Evolutionary conservation across 2,888 invertebrate genomes (phyloP).

Genomic region (Volucella bombylans): DNA sequence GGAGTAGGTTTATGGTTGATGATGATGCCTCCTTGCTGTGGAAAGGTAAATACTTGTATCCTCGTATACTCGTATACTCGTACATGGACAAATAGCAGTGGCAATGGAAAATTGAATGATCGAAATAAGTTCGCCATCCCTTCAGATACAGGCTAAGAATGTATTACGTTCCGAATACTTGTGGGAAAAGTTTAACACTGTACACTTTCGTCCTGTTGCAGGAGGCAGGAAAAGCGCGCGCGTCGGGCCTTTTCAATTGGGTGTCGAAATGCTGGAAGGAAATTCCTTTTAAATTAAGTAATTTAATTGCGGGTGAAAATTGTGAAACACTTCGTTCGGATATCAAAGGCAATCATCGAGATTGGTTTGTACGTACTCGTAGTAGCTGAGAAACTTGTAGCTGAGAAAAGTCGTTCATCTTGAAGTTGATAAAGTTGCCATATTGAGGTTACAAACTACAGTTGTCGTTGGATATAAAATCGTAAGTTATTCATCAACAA

Average conservation of each 20-base stretch:
- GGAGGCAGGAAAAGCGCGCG: slow-evolving; percentile 15
- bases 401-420: background rate
- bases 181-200: background rate
- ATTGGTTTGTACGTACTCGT: background rate
- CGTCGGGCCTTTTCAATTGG: slow-evolving; percentile 45
- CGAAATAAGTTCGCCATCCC: slow-evolving; percentile 52
- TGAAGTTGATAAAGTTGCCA: too few species aligned
- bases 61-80: background rate
- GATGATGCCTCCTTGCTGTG: slow-evolving; percentile 34
- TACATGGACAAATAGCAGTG: too few species aligned
- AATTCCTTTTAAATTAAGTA: slow-evolving; percentile 65
- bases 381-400: slow-evolving; percentile 5
- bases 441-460: too few species aligned
- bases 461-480: too few species aligned
- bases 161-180: slow-evolving; percentile 12
- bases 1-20: slow-evolving; percentile 3
- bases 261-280: slow-evolving; percentile 67
- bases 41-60: slow-evolving; percentile 8
- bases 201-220: background rate
- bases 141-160: slow-evolving; percentile 11
- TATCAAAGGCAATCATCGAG: slow-evolving; percentile 11
- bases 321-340: slow-evolving; percentile 30
- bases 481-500: too few species aligned
- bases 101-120: slow-evolving; percentile 70
- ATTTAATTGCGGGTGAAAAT: slow-evolving; percentile 56